Conservation (phyloP, 2,888 invertebrate species). For the Pseudolycoriella hygida region DNA sequence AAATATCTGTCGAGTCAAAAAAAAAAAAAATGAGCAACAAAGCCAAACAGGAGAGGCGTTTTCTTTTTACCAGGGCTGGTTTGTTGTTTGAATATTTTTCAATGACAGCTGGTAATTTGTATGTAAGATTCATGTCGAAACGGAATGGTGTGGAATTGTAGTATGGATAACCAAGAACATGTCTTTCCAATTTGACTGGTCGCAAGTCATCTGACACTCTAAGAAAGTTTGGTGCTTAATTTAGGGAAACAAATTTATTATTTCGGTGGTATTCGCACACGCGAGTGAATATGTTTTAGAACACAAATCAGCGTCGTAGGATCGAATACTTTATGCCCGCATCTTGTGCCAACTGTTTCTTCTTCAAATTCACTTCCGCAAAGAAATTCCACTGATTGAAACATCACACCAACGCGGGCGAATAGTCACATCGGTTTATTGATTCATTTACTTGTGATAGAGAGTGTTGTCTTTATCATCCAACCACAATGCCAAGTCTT, state of each 20-base stretch:
- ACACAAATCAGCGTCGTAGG: too few species aligned
- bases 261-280: too few species aligned
- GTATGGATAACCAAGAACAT: slow-evolving; percentile 52
- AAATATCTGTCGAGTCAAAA: slow-evolving; percentile 37
- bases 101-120: slow-evolving; percentile 50
- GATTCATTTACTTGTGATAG: not conserved
- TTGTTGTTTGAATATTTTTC: slow-evolving; percentile 51
- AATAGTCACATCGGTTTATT: not conserved
- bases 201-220: slow-evolving; percentile 55
- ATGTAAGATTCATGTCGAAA: slow-evolving; percentile 61
- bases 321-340: too few species aligned
- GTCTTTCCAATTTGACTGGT: slow-evolving; percentile 52
- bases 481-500: slow-evolving; percentile 58
- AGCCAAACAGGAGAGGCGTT: too few species aligned
- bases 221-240: slow-evolving; percentile 11
- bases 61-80: slow-evolving; percentile 54
- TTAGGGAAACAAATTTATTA: too few species aligned
- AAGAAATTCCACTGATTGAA: slow-evolving; percentile 2
- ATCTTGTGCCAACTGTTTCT: too few species aligned
- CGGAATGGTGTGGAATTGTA: slow-evolving; percentile 43
- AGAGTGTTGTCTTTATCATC: slow-evolving; percentile 19
- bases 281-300: too few species aligned
- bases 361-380: too few species aligned
- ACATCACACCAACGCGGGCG: too few species aligned
- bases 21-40: slow-evolving; percentile 8